phyloP scores from a whole-genome alignment of 2,113 vertebrate species.

The Fregata magnificens region DNA sequence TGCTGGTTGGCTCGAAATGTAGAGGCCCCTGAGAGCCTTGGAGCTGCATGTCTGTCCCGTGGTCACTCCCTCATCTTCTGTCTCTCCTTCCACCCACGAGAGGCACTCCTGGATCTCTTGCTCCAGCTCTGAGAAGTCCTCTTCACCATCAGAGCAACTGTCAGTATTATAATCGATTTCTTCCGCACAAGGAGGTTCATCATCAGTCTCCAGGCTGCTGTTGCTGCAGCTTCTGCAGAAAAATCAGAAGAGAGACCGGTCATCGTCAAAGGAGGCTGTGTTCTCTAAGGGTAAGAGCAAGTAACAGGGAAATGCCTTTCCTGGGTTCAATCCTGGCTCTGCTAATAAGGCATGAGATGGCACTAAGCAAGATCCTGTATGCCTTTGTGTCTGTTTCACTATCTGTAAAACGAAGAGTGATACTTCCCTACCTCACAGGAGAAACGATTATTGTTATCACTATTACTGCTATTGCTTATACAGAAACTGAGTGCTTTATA shows the following conservation, averaged over 20 bases:
- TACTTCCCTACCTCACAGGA: background rate
- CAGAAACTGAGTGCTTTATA: background rate
- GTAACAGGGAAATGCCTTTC: background rate
- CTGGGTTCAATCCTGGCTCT: background rate
- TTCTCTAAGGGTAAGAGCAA: background rate
- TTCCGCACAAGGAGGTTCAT: constrained; percentile 87
- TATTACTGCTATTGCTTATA: background rate
- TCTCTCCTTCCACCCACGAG: background rate
- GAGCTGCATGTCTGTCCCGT: background rate
- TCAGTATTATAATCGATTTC: constrained; percentile 82
- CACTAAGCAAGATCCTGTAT: background rate
- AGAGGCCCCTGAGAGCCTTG: background rate
- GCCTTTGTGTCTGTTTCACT: background rate
- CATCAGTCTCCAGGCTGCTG: constrained; percentile 70
- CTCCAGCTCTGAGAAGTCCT: constrained; percentile 61
- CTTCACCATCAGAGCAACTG: constrained; percentile 61
- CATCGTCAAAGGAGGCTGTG: background rate
- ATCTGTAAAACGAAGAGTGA: background rate
- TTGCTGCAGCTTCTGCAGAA: constrained; percentile 50
- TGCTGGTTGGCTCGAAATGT: background rate
- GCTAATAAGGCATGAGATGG: background rate
- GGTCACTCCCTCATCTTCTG: background rate
- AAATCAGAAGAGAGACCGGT: constrained; percentile 24
- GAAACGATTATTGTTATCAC: background rate
- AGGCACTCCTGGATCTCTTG: constrained; percentile 60